Evolutionary conservation across 92 coral and sea anemone species (phyloP).

Genomic region (Parazoanthus darwini): DNA sequence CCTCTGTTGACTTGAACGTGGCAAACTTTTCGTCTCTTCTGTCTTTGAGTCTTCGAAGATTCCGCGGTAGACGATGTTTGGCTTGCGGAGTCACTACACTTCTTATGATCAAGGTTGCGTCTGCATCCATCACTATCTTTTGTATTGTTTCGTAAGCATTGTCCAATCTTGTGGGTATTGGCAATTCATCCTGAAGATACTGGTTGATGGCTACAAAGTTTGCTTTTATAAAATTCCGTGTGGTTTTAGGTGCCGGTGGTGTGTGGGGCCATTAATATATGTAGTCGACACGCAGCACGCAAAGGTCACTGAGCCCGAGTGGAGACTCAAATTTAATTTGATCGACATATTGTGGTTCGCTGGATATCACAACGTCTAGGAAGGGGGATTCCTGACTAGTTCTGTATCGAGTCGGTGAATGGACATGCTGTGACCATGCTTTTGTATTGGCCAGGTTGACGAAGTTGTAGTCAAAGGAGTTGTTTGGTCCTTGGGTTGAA

Average conservation of each 20-base stretch:
- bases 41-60: neutral
- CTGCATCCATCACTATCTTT: no score
- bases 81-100: neutral
- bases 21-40: neutral
- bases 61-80: neutral
- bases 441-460: neutral
- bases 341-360: neutral
- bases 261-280: neutral
- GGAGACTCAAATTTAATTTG: neutral
- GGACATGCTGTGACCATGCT: neutral
- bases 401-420: neutral
- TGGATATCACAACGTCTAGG: neutral
- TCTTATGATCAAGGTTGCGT: neutral
- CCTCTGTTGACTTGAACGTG: no score
- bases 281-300: neutral
- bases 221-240: neutral
- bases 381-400: neutral
- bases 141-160: neutral
- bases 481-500: no score
- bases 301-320: neutral
- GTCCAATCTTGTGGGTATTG: neutral
- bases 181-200: neutral
- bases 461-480: neutral
- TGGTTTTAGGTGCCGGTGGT: neutral
- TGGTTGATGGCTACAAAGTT: no score